Conservation (phyloP, 2,113 vertebrate species). For the Hemicordylus capensis region DNA sequence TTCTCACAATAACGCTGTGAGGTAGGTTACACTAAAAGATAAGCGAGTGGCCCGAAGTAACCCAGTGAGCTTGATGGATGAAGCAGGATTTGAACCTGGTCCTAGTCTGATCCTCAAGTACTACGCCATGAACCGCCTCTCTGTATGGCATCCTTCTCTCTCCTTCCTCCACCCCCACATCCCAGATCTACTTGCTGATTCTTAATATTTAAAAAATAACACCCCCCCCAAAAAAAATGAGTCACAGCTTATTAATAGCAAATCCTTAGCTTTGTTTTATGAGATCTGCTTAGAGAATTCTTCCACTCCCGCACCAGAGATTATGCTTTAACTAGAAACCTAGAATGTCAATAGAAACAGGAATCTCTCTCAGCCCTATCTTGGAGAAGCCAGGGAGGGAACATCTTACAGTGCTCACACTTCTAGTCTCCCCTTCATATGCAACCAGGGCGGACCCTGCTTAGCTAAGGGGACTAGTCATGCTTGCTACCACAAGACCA, state of each 20-base stretch:
- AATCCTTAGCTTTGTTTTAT: conserved; percentile 4
- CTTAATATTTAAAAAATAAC: not conserved
- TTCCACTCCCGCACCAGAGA: not conserved
- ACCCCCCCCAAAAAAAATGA: not conserved
- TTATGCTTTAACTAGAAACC: not conserved
- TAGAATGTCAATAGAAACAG: not conserved
- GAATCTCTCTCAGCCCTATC: too few species aligned
- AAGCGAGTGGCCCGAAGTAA: too few species aligned
- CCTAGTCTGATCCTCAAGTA: not conserved
- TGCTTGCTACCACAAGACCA: too few species aligned
- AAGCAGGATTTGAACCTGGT: too few species aligned
- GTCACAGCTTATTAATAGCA: conserved; percentile 10
- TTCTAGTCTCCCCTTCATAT: too few species aligned
- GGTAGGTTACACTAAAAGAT: too few species aligned
- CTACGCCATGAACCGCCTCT: not conserved
- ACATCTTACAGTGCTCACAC: too few species aligned
- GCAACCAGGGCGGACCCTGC: too few species aligned
- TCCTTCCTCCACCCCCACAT: not conserved
- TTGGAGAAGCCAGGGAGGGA: too few species aligned
- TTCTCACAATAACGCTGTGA: too few species aligned
- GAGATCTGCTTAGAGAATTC: not conserved
- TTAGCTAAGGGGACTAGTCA: too few species aligned
- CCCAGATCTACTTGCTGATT: not conserved
- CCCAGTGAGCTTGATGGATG: too few species aligned
- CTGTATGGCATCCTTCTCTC: not conserved